These are phyloP conservation scores for Lordiphosa stackelbergi DNA, from an alignment of 1,140 invertebrate genomes.

Conservation along the genomic window DNA sequence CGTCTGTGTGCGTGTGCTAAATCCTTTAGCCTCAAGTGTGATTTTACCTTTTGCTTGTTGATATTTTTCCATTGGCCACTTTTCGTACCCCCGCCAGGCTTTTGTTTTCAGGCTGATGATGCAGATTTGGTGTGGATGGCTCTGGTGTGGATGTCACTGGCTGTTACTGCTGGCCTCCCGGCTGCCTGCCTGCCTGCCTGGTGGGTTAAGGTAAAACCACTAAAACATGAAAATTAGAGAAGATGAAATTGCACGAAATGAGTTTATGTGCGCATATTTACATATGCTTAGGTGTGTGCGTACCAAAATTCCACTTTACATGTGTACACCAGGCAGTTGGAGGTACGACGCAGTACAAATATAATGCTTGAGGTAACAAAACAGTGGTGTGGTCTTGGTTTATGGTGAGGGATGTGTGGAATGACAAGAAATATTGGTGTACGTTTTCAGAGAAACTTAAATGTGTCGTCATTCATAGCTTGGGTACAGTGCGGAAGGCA, in stretches of 20 bases:
- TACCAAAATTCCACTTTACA: constrained; percentile 18
- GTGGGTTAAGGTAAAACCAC: constrained; percentile 25
- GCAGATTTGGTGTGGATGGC: too few species aligned
- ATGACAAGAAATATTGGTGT: not conserved
- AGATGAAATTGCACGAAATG: constrained; percentile 66
- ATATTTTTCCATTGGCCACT: constrained; percentile 51
- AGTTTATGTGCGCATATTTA: constrained; percentile 36
- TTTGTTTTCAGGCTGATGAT: too few species aligned
- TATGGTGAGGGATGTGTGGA: not conserved
- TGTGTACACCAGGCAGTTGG: too few species aligned
- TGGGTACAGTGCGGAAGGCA: too few species aligned
- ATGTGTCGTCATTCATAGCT: too few species aligned
- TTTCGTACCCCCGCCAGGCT: not conserved
- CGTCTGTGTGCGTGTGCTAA: constrained; percentile 16
- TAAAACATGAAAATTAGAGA: constrained; percentile 64
- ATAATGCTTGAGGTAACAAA: constrained; percentile 16
- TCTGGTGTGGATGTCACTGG: constrained; percentile 10
- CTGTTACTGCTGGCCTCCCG: constrained; percentile 12
- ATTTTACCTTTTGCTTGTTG: constrained; percentile 41
- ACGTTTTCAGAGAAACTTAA: too few species aligned
- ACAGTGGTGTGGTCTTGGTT: constrained; percentile 7
- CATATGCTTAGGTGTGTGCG: constrained; percentile 18
- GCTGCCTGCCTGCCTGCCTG: not conserved
- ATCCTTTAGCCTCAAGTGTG: constrained; percentile 42
- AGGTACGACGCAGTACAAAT: too few species aligned